Conservation (phyloP, 2,797 vertebrate species). For the Natrix natrix region DNA sequence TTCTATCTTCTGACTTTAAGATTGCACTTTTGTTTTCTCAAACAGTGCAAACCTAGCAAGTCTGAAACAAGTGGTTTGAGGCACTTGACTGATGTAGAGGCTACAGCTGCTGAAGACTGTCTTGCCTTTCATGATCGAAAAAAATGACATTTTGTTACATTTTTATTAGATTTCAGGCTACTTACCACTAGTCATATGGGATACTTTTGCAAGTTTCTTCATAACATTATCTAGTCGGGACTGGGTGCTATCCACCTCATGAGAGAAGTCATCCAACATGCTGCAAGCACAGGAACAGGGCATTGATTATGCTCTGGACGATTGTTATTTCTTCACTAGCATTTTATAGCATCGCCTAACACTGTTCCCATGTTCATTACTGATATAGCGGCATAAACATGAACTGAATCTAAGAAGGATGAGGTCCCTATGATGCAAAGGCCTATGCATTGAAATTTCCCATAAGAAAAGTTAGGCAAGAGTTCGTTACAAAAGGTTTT, state of each 20-base stretch:
- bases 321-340: background rate
- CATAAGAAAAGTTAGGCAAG: background rate
- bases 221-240: conserved; percentile 95
- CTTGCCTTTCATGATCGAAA: background rate
- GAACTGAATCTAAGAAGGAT: background rate
- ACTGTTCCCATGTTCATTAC: background rate
- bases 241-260: conserved; percentile 92
- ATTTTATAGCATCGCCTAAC: background rate
- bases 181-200: conserved; percentile 98
- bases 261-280: conserved; percentile 95
- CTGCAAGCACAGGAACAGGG: conserved; percentile 68
- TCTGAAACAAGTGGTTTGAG: background rate
- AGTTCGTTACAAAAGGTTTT: background rate
- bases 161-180: conserved; percentile 3
- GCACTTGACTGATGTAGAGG: background rate
- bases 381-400: background rate
- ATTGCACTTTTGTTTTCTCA: background rate
- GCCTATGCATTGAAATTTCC: background rate
- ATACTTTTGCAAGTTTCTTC: conserved; percentile 98
- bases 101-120: background rate
- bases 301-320: background rate
- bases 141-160: background rate
- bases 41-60: background rate
- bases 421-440: background rate
- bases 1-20: background rate